Evolutionary conservation across 2,797 vertebrate species (phyloP).

Genomic region (Pseudomugil gertrudae): DNA sequence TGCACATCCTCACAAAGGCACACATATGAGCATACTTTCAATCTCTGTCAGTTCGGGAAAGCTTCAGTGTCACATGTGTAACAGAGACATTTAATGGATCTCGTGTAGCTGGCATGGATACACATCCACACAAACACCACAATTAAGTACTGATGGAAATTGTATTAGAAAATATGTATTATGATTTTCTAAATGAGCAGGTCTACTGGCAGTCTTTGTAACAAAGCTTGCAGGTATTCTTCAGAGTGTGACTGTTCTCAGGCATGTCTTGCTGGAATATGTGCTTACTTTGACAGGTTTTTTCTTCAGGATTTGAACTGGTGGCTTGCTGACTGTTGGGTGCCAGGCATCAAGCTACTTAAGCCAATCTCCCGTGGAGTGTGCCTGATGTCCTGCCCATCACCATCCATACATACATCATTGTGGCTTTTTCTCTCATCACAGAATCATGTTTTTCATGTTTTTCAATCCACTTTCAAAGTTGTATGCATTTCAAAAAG

Average conservation of each 20-base stretch:
- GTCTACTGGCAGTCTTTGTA: conserved; percentile 25
- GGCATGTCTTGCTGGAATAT: conserved; percentile 15
- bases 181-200: conserved; percentile 29
- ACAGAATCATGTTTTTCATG: conserved; percentile 11
- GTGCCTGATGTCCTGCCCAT: conserved; percentile 59
- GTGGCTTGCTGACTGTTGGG: conserved; percentile 54
- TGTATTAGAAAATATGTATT: conserved; percentile 24
- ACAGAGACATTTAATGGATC: conserved; percentile 35
- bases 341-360: conserved; percentile 64
- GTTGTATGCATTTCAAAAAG: conserved; percentile 15
- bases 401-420: conserved; percentile 38
- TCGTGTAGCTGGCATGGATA: background rate
- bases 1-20: conserved; percentile 42
- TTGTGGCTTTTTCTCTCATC: conserved; percentile 35
- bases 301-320: conserved; percentile 68
- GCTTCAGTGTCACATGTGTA: conserved; percentile 15
- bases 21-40: conserved; percentile 35
- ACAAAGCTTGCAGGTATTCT: background rate
- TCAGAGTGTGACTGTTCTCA: conserved; percentile 15
- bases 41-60: conserved; percentile 25
- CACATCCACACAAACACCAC: background rate
- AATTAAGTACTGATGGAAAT: conserved; percentile 21
- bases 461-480: conserved; percentile 15
- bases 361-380: conserved; percentile 69
- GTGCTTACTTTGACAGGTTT: conserved; percentile 63